Percentiles rank a stretch among this genome's conserved stretches.
Conservation (phyloP, 2,888 invertebrate genomes). For the Acronicta alni region DNA sequence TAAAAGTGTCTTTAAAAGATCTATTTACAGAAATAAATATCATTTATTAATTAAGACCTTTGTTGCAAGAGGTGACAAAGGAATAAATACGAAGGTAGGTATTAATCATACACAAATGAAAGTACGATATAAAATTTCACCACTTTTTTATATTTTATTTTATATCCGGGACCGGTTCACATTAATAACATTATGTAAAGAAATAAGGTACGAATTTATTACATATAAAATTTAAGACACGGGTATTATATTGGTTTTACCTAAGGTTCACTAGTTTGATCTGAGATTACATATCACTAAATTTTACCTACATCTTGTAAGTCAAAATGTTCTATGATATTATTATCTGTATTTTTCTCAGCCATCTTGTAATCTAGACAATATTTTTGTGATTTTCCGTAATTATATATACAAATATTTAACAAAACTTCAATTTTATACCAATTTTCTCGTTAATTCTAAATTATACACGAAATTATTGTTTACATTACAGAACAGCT, state of each 20-base stretch:
- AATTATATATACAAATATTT: neutral
- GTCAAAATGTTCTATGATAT: slow-evolving; percentile 34
- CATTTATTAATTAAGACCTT: no score
- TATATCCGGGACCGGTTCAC: slow-evolving; percentile 81
- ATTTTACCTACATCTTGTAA: slow-evolving; percentile 42
- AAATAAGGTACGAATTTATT: slow-evolving; percentile 80
- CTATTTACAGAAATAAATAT: no score
- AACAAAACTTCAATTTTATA: no score
- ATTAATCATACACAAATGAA: slow-evolving; percentile 43
- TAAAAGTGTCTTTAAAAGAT: no score
- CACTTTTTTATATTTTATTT: slow-evolving; percentile 78
- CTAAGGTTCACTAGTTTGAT: slow-evolving; percentile 65
- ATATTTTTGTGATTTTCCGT: neutral
- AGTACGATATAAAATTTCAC: slow-evolving; percentile 59
- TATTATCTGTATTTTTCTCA: slow-evolving; percentile 13
- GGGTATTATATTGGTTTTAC: slow-evolving; percentile 64
- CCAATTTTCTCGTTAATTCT: no score
- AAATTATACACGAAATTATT: no score
- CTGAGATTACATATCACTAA: slow-evolving; percentile 72
- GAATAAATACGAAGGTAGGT: neutral
- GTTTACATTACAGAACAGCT: no score
- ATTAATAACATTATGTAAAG: slow-evolving; percentile 83
- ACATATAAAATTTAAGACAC: slow-evolving; percentile 81
- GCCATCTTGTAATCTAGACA: neutral
- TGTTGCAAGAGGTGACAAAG: no score